Evolutionary conservation across 2,888 invertebrate genomes (phyloP).

Genomic region (Papilio gigon): DNA sequence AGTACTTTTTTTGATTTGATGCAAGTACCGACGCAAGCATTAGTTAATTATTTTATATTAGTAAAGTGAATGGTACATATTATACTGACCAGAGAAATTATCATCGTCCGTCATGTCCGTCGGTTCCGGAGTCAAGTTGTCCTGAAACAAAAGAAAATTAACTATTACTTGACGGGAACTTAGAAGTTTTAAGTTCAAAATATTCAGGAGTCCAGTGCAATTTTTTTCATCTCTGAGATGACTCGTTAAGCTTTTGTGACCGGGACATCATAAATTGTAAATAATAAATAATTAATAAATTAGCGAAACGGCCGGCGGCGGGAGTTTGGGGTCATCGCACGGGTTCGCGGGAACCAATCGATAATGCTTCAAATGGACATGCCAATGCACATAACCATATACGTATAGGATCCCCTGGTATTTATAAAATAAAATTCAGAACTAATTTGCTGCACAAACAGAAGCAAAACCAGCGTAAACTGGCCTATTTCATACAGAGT

Average conservation of each 20-base stretch:
- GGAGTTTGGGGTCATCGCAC: slow-evolving; percentile 72
- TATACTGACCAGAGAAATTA: slow-evolving; percentile 85
- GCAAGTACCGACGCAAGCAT: slow-evolving; percentile 67
- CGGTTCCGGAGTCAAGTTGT: slow-evolving; percentile 87
- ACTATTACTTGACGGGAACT: slow-evolving; percentile 2
- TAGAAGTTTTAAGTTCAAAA: too few relatives aligned
- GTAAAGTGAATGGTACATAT: background rate
- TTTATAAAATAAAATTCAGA: slow-evolving; percentile 42
- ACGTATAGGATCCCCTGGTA: slow-evolving; percentile 51
- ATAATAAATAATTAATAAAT: slow-evolving; percentile 79
- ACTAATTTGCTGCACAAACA: slow-evolving; percentile 3
- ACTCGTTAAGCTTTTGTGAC: slow-evolving; percentile 43
- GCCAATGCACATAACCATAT: slow-evolving; percentile 68
- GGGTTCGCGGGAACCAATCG: slow-evolving; percentile 73
- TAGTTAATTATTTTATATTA: background rate
- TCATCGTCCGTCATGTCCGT: slow-evolving; percentile 87
- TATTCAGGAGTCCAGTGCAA: too few relatives aligned
- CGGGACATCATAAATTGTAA: slow-evolving; percentile 58
- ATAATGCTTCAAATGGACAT: slow-evolving; percentile 80
- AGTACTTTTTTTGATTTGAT: slow-evolving; percentile 79
- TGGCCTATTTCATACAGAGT: background rate
- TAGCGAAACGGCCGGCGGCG: slow-evolving; percentile 72
- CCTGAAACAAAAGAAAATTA: slow-evolving; percentile 83
- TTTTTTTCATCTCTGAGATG: background rate
- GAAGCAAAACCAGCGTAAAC: background rate